These are phyloP conservation scores for Tychaedon coryphoeus DNA, from an alignment of 2,113 vertebrate genomes.

Conservation along the genomic window DNA sequence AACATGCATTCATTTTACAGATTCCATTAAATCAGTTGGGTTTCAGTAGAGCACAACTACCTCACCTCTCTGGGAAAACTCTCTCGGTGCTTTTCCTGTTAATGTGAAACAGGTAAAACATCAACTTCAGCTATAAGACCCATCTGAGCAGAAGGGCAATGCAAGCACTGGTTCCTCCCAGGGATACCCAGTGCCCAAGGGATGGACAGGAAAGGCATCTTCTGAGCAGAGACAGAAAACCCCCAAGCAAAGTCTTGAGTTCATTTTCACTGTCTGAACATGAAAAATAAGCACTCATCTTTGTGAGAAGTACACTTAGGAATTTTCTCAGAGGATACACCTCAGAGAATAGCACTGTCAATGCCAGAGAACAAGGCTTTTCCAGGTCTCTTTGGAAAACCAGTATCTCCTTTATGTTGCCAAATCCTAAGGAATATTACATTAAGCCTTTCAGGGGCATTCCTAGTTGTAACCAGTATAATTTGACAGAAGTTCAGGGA, in stretches of 20 bases:
- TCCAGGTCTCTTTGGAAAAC: neutral
- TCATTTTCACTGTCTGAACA: neutral
- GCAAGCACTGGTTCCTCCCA: neutral
- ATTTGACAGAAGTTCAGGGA: neutral
- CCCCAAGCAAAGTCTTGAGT: neutral
- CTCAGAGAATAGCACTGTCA: neutral
- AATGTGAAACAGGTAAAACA: neutral
- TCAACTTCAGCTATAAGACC: neutral
- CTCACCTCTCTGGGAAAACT: neutral
- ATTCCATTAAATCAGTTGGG: neutral
- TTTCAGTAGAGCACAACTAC: neutral
- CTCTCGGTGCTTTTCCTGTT: neutral
- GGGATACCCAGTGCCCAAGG: neutral
- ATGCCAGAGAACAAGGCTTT: neutral
- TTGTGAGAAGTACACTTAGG: neutral
- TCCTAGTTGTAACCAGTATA: neutral
- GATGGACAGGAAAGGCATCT: neutral
- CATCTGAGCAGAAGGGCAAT: neutral
- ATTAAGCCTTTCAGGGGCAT: neutral
- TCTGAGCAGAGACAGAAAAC: neutral
- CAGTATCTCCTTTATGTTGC: neutral
- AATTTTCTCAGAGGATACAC: neutral
- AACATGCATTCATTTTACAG: neutral
- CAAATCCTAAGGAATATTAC: neutral
- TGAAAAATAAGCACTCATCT: neutral